Conservation (phyloP, 1,140 invertebrate genomes). For the Hylyphantes graminicola region DNA sequence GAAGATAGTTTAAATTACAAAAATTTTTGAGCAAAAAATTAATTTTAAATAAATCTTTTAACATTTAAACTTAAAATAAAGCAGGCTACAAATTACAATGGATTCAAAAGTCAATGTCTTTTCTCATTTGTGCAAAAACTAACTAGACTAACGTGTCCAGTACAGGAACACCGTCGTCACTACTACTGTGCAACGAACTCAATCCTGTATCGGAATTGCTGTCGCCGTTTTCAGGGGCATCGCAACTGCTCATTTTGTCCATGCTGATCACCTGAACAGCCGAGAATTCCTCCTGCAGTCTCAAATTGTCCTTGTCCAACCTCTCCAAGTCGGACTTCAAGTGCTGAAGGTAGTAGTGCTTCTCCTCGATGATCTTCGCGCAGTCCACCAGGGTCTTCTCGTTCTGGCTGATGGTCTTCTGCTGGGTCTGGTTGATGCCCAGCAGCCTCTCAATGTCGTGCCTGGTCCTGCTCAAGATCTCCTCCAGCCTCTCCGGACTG, state of each 20-base stretch:
- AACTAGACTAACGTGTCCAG: conserved; percentile 71
- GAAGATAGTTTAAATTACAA: neutral
- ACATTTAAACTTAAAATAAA: too few relatives aligned
- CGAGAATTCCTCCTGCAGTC: conserved; percentile 53
- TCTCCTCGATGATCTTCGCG: conserved; percentile 74
- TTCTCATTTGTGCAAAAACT: neutral
- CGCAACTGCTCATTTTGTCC: conserved; percentile 36
- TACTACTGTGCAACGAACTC: conserved; percentile 72
- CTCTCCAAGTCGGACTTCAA: conserved; percentile 75
- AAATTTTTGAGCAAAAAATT: neutral
- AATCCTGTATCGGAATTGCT: conserved; percentile 74
- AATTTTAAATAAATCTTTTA: too few relatives aligned
- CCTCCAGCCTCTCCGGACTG: conserved; percentile 43
- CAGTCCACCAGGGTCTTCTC: conserved; percentile 74
- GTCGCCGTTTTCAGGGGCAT: conserved; percentile 67
- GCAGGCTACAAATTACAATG: too few relatives aligned
- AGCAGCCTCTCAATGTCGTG: conserved; percentile 65
- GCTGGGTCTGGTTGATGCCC: conserved; percentile 69
- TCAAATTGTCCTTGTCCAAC: conserved; percentile 71
- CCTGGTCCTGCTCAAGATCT: conserved; percentile 60
- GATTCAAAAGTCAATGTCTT: too few relatives aligned
- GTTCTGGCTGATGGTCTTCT: conserved; percentile 75
- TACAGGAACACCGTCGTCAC: conserved; percentile 68
- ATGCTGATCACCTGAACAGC: conserved; percentile 40
- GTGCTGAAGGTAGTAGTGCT: conserved; percentile 74